Percentiles rank a stretch among this genome's conserved stretches.
phyloP scores from a whole-genome alignment of 1,140 invertebrate genomes.

The Drosophila pandora region DNA sequence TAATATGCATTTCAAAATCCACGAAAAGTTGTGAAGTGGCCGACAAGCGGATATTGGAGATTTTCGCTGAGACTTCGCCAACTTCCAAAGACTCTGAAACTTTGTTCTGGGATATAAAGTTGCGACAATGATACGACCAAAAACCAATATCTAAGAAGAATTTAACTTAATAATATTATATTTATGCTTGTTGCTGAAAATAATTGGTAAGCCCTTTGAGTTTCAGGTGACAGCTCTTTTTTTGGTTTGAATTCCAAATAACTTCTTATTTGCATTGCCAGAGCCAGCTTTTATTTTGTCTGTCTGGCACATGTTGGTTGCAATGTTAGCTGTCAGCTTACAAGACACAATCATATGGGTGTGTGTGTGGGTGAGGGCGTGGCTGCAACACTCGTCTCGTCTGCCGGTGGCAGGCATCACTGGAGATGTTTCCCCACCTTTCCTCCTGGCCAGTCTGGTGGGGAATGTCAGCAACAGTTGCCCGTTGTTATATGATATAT shows the following conservation, averaged over 20 bases:
- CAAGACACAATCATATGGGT: slow-evolving; percentile 13
- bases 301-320: slow-evolving; percentile 49
- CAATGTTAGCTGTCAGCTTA: slow-evolving; percentile 26
- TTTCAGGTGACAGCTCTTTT: slow-evolving; percentile 1
- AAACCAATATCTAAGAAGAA: too few species aligned
- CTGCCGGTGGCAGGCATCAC: slow-evolving; percentile 62
- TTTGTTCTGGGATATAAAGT: background rate
- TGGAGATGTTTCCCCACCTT: slow-evolving; percentile 7
- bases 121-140: background rate
- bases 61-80: background rate
- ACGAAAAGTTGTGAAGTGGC: slow-evolving; percentile 6
- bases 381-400: slow-evolving; percentile 30
- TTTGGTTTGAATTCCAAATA: slow-evolving; percentile 8
- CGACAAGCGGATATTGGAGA: slow-evolving; percentile 21
- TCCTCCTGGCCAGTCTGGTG: slow-evolving; percentile 6
- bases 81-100: slow-evolving; percentile 1
- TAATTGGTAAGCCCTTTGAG: background rate
- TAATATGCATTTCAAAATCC: slow-evolving; percentile 19
- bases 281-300: slow-evolving; percentile 8
- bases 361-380: slow-evolving; percentile 4
- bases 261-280: slow-evolving; percentile 12
- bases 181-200: background rate
- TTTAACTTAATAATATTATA: background rate
- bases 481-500: slow-evolving; percentile 48
- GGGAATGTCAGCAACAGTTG: slow-evolving; percentile 73